These are phyloP conservation scores for Plodia interpunctella DNA, from an alignment of 1,140 invertebrate genomes.

Conservation along the genomic window DNA sequence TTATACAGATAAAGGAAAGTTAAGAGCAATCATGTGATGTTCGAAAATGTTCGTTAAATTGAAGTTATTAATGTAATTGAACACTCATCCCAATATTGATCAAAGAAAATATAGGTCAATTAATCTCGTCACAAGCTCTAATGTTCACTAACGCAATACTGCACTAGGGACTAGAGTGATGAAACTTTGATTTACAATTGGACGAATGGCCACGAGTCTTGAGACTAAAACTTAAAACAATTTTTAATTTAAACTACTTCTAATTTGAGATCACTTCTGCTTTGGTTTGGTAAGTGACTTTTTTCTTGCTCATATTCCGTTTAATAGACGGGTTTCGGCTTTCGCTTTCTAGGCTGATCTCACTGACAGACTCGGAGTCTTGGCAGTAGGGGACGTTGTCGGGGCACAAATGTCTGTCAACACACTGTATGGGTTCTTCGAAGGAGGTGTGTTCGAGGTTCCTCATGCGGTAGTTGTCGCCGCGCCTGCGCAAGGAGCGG, in stretches of 20 bases:
- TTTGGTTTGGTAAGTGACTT: conserved; percentile 67
- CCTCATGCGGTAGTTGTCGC: conserved; percentile 49
- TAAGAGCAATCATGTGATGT: no score
- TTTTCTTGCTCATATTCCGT: conserved; percentile 44
- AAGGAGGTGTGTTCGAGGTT: conserved; percentile 41
- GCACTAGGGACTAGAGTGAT: no score
- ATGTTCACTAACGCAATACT: no score
- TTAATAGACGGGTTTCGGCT: conserved; percentile 59
- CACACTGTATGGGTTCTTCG: conserved; percentile 50
- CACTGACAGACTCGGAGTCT: conserved; percentile 63
- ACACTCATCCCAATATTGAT: no score
- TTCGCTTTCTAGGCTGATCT: conserved; percentile 62
- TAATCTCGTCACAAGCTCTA: no score
- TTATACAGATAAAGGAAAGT: no score
- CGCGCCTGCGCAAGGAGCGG: conserved; percentile 46
- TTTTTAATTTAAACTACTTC: neutral
- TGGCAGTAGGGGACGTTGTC: conserved; percentile 38
- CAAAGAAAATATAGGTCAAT: no score
- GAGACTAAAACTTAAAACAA: conserved; percentile 3
- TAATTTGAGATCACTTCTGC: conserved; percentile 62
- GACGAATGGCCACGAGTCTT: neutral
- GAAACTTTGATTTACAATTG: no score
- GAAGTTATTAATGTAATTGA: no score
- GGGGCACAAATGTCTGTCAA: conserved; percentile 49
- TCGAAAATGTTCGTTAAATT: no score